A percentile compares a stretch with the other conserved stretches of the same genome.
These are phyloP conservation scores for Alligator sinensis DNA, from an alignment of 2,113 vertebrate species.

Conservation along the genomic window DNA sequence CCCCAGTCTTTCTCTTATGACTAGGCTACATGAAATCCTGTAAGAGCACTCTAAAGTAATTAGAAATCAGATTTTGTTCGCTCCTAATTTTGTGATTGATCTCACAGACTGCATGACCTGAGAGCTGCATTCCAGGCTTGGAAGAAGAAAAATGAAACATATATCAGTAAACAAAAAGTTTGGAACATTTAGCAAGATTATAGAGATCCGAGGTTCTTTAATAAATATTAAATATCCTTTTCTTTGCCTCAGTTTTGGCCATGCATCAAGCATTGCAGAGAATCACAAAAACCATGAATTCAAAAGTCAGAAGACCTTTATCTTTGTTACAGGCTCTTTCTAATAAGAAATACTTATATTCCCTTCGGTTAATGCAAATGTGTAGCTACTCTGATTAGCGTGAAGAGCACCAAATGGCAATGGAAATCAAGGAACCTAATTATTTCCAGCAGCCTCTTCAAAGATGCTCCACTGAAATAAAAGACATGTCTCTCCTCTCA, in stretches of 20 bases:
- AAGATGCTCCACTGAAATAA: constrained; percentile 67
- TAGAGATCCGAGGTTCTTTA: constrained; percentile 70
- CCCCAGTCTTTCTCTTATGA: constrained; percentile 56
- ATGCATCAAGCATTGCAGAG: neutral
- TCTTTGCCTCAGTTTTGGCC: constrained; percentile 46
- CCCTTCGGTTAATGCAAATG: constrained; percentile 56
- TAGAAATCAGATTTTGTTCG: constrained; percentile 64
- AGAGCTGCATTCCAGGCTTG: constrained; percentile 47
- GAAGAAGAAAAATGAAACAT: constrained; percentile 69
- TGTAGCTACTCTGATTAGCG: constrained; percentile 59
- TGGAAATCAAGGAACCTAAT: constrained; percentile 74
- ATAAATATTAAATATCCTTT: constrained; percentile 77
- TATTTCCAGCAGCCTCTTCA: constrained; percentile 65
- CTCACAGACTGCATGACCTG: constrained; percentile 33
- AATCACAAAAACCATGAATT: constrained; percentile 48
- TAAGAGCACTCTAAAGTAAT: constrained; percentile 53
- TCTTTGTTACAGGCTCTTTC: constrained; percentile 35
- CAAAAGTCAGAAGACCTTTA: constrained; percentile 51
- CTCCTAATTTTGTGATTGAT: constrained; percentile 53
- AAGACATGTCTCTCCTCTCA: constrained; percentile 56
- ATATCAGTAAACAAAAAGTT: constrained; percentile 78
- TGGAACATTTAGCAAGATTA: constrained; percentile 79
- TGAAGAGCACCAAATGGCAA: constrained; percentile 64
- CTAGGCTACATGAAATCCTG: constrained; percentile 53
- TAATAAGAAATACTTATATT: constrained; percentile 46